Conservation (phyloP, 2,797 vertebrate genomes). For the Podarcis lilfordi region DNA sequence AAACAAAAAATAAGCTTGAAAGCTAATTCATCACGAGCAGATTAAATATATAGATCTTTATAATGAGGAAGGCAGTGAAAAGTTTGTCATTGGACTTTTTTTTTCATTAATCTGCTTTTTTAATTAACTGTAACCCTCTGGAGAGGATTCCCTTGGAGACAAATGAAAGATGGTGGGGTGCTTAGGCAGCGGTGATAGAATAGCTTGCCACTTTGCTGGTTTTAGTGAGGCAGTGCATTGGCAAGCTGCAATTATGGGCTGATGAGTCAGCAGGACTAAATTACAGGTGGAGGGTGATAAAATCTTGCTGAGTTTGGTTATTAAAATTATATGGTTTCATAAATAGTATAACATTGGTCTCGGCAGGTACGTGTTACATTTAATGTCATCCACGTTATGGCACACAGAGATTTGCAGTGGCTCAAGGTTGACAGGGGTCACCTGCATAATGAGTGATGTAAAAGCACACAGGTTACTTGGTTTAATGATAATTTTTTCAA, state of each 20-base stretch:
- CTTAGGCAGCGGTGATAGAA: conserved; percentile 52
- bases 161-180: conserved; percentile 34
- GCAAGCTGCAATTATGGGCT: conserved; percentile 49
- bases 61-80: conserved; percentile 50
- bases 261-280: conserved; percentile 75
- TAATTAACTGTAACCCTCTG: conserved; percentile 69
- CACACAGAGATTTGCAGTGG: conserved; percentile 42
- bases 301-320: conserved; percentile 81
- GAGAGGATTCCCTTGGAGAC: conserved; percentile 43
- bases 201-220: conserved; percentile 57
- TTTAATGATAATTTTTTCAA: not conserved
- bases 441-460: conserved; percentile 44
- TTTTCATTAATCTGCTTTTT: conserved; percentile 66
- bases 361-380: conserved; percentile 73
- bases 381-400: conserved; percentile 62
- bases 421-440: conserved; percentile 62
- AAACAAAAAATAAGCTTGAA: conserved; percentile 49
- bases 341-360: conserved; percentile 77
- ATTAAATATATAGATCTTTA: conserved; percentile 55
- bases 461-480: conserved; percentile 50
- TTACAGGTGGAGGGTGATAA: conserved; percentile 78
- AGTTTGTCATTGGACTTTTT: conserved; percentile 51
- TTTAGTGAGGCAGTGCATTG: conserved; percentile 43
- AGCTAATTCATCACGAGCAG: conserved; percentile 64
- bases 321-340: conserved; percentile 78